Percentiles rank a stretch among this genome's conserved stretches.
Evolutionary conservation across 1,140 invertebrate species (phyloP).

Genomic region (Notospermus geniculatus): DNA sequence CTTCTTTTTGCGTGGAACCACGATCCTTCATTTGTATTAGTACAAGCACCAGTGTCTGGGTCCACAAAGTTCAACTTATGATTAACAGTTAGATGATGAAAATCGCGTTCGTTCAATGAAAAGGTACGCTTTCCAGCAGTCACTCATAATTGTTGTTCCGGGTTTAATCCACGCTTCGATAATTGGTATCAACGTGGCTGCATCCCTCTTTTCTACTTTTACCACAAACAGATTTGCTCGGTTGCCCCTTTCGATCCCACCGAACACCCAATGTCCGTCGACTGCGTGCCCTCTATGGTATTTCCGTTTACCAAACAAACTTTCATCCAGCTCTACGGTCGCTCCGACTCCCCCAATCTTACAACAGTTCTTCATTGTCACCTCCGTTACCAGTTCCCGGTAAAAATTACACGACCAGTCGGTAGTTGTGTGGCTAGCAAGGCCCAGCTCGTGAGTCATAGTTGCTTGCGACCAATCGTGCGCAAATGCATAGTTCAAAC

Average conservation of each 20-base stretch:
- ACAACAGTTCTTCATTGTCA: background rate
- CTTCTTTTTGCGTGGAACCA: constrained; percentile 22
- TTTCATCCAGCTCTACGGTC: constrained; percentile 23
- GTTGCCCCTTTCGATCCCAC: constrained; percentile 18
- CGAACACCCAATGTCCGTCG: constrained; percentile 27
- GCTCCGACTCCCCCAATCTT: constrained; percentile 13
- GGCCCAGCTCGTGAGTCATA: constrained; percentile 5
- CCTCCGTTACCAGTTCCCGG: constrained; percentile 8
- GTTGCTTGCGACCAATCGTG: constrained; percentile 12
- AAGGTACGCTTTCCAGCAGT: constrained; percentile 23
- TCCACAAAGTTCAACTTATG: constrained; percentile 19
- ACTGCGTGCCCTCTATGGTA: constrained; percentile 20
- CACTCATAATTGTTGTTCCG: constrained; percentile 18
- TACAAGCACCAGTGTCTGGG: constrained; percentile 13
- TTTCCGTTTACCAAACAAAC: constrained; percentile 23
- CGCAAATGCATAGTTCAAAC: constrained; percentile 10
- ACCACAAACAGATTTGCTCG: constrained; percentile 11
- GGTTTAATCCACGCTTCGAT: constrained; percentile 21
- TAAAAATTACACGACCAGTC: constrained; percentile 20
- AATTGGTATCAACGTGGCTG: constrained; percentile 14
- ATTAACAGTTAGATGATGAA: constrained; percentile 11
- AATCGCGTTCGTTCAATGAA: constrained; percentile 11
- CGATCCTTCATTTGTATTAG: constrained; percentile 16
- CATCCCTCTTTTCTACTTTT: constrained; percentile 15
- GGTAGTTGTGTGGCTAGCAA: constrained; percentile 12